Evolutionary conservation across 2,888 invertebrate species (phyloP).

Genomic region (Campopleginae sp.): DNA sequence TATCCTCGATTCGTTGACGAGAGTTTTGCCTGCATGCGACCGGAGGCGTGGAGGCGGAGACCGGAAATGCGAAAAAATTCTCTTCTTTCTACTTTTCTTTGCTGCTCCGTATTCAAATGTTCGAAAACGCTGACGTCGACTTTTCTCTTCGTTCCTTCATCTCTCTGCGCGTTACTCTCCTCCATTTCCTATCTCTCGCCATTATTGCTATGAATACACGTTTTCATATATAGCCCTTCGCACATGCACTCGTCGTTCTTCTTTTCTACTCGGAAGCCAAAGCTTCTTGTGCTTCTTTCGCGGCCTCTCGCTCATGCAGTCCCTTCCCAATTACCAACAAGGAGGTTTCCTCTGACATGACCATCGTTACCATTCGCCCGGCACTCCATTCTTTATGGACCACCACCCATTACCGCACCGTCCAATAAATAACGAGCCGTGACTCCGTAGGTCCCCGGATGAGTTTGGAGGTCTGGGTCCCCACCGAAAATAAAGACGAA

Average conservation of each 20-base stretch:
- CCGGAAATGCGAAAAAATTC: conserved; percentile 59
- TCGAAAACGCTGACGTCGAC: conserved; percentile 51
- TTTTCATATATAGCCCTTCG: conserved; percentile 1
- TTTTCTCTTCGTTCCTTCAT: conserved; percentile 44
- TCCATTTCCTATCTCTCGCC: conserved; percentile 53
- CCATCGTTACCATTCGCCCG: conserved; percentile 24
- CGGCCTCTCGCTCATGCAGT: conserved; percentile 62
- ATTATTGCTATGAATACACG: conserved; percentile 1
- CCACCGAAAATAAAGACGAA: conserved; percentile 50
- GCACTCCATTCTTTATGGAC: conserved; percentile 73
- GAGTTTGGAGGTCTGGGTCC: conserved; percentile 72
- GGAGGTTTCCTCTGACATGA: conserved; percentile 43
- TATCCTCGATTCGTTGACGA: conserved; percentile 54
- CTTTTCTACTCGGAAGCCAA: conserved; percentile 35
- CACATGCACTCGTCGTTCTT: conserved; percentile 15
- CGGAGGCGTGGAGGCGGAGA: conserved; percentile 56
- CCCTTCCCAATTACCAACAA: conserved; percentile 78
- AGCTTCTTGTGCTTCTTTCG: conserved; percentile 13
- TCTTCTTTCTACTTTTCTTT: conserved; percentile 15
- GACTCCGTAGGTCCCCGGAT: conserved; percentile 74
- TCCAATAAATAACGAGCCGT: conserved; percentile 79
- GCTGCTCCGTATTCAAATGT: conserved; percentile 40
- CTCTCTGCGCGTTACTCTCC: conserved; percentile 20
- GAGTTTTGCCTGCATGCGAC: conserved; percentile 35
- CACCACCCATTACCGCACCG: conserved; percentile 78